Conservation (phyloP, 1,140 invertebrate species). For the Drosophila lacertosa region DNA sequence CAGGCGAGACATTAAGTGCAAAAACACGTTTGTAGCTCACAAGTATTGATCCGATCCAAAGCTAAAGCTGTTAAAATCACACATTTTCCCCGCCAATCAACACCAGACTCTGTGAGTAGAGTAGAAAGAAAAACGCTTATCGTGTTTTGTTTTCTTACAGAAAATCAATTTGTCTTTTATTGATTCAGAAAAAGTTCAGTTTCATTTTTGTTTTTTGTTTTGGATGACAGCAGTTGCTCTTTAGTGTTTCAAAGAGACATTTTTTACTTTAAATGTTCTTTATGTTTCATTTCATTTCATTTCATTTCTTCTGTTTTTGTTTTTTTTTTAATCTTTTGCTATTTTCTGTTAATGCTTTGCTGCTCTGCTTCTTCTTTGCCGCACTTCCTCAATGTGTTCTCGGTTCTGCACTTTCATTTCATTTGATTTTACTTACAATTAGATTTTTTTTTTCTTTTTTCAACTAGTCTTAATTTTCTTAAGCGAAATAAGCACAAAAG, state of each 20-base stretch:
- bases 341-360: slow-evolving; percentile 57
- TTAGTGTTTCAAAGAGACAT: slow-evolving; percentile 68
- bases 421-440: slow-evolving; percentile 66
- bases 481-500: slow-evolving; percentile 83
- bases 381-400: slow-evolving; percentile 21
- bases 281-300: slow-evolving; percentile 27
- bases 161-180: slow-evolving; percentile 83
- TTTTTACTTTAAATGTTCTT: slow-evolving; percentile 35
- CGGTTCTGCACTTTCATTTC: slow-evolving; percentile 40
- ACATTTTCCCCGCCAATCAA: neutral
- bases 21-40: neutral
- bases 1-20: neutral
- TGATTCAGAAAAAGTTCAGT: slow-evolving; percentile 83
- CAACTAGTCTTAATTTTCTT: slow-evolving; percentile 77
- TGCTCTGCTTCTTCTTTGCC: slow-evolving; percentile 29
- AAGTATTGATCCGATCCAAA: neutral
- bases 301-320: slow-evolving; percentile 40
- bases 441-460: slow-evolving; percentile 68
- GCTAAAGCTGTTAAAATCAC: too few relatives aligned
- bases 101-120: neutral
- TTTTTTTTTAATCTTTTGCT: slow-evolving; percentile 67
- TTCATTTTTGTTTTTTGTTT: slow-evolving; percentile 65
- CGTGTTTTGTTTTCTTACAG: slow-evolving; percentile 81
- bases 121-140: slow-evolving; percentile 3
- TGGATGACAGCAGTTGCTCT: slow-evolving; percentile 77